Percentiles rank a stretch among this genome's conserved stretches.
Evolutionary conservation across 2,797 vertebrate genomes (phyloP).

Genomic region (Chaetophractus vellerosus): DNA sequence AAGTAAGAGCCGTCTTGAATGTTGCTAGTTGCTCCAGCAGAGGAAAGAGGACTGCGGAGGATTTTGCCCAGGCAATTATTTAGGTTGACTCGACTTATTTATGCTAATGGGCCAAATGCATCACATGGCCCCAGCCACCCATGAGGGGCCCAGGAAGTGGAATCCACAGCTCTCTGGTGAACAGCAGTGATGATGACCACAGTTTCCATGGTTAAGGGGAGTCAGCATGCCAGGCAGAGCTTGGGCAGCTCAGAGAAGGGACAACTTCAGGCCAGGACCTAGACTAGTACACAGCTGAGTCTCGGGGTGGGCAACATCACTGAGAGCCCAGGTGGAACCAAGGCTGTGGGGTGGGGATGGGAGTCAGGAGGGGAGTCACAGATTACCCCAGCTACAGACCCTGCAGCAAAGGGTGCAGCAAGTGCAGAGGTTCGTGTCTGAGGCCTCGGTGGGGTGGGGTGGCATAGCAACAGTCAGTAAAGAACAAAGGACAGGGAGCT

Average conservation of each 20-base stretch:
- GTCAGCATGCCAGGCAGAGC: neutral
- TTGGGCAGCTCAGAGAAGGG: too few species aligned
- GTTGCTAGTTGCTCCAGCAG: neutral
- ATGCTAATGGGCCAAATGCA: neutral
- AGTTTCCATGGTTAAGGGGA: neutral
- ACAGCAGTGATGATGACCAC: neutral
- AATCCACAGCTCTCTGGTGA: neutral
- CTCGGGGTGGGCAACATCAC: neutral
- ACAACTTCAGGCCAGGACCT: neutral
- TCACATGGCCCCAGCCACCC: neutral
- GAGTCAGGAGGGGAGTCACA: neutral
- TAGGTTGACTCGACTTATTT: neutral
- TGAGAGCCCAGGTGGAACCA: neutral
- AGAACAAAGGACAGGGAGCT: neutral
- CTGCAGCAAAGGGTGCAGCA: neutral
- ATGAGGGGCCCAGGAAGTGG: neutral
- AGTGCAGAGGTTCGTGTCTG: neutral
- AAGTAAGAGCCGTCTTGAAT: too few species aligned
- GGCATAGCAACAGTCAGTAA: neutral
- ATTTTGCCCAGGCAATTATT: neutral
- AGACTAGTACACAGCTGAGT: neutral
- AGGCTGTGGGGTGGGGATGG: neutral
- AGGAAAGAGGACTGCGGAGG: neutral
- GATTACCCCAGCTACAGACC: neutral
- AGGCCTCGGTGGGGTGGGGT: fast-evolving